Evolutionary conservation across 2,797 vertebrate genomes (phyloP).

Genomic region (Ceryle rudis): DNA sequence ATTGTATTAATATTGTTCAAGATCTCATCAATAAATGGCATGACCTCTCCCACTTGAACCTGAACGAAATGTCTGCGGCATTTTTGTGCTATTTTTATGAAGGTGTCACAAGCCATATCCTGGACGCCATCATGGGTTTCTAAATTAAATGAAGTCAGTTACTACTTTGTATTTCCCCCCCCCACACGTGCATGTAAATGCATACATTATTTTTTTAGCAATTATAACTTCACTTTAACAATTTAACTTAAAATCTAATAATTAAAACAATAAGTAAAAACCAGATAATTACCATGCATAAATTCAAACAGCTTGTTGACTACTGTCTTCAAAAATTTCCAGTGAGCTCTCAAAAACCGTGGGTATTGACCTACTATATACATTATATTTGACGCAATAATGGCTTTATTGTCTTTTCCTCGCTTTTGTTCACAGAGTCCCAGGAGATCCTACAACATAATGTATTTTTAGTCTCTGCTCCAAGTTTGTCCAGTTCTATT

Average conservation of each 20-base stretch:
- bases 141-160: conserved; percentile 69
- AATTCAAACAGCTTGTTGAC: conserved; percentile 99
- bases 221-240: not conserved
- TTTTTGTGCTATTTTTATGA: conserved; percentile 99
- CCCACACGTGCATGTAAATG: not conserved
- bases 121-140: conserved; percentile 99
- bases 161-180: not conserved
- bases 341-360: conserved; percentile 95
- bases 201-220: too few relatives aligned
- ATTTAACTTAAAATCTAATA: too few relatives aligned
- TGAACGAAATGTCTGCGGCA: conserved; percentile 98
- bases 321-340: conserved; percentile 98
- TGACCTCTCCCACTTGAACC: conserved; percentile 98
- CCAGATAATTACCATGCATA: conserved; percentile 90
- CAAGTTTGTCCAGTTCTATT: not conserved
- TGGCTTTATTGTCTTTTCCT: conserved; percentile 99
- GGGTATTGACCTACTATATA: conserved; percentile 99
- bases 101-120: conserved; percentile 99
- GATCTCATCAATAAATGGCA: conserved; percentile 99
- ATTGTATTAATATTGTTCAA: conserved; percentile 99
- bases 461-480: not conserved
- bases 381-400: conserved; percentile 99
- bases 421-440: conserved; percentile 98
- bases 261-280: not conserved
- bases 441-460: conserved; percentile 88